Conservation (phyloP, 2,888 invertebrate species). For the Carterocephalus palaemon region DNA sequence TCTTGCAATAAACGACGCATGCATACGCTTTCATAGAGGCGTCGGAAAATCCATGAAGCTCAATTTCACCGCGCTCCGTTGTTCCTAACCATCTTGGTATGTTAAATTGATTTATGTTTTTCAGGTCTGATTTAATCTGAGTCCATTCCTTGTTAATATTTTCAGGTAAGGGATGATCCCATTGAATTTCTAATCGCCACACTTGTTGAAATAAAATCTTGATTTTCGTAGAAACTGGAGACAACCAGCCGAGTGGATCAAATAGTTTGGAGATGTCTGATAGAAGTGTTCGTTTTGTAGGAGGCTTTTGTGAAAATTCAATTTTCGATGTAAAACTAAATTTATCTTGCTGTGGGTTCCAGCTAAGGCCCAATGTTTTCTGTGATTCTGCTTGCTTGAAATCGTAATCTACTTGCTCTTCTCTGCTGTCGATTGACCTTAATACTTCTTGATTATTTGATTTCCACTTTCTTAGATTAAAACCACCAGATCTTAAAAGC, state of each 20-base stretch:
- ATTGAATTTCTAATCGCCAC: slow-evolving; percentile 8
- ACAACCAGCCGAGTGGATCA: slow-evolving; percentile 2
- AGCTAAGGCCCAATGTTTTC: slow-evolving; percentile 20
- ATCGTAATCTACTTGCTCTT: slow-evolving; percentile 4
- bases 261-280: slow-evolving; percentile 14
- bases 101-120: too few relatives aligned
- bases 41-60: too few relatives aligned
- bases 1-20: too few relatives aligned
- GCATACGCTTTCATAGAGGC: too few relatives aligned
- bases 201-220: slow-evolving; percentile 12
- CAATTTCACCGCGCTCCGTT: too few relatives aligned
- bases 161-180: too few relatives aligned
- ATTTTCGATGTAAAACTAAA: too few relatives aligned
- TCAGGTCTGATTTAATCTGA: slow-evolving; percentile 1
- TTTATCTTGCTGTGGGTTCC: too few relatives aligned
- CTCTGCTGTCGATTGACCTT: too few relatives aligned
- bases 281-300: slow-evolving; percentile 3
- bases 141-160: slow-evolving; percentile 2
- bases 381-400: slow-evolving; percentile 13
- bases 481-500: not conserved
- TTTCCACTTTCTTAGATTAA: slow-evolving; percentile 2
- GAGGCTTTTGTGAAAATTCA: too few relatives aligned
- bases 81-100: too few relatives aligned
- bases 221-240: slow-evolving; percentile 12
- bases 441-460: not conserved